Evolutionary conservation across 1,140 invertebrate genomes (phyloP), one percentile per base, ranked within the genome.

Genomic region (Pteromalus puparum): DNA sequence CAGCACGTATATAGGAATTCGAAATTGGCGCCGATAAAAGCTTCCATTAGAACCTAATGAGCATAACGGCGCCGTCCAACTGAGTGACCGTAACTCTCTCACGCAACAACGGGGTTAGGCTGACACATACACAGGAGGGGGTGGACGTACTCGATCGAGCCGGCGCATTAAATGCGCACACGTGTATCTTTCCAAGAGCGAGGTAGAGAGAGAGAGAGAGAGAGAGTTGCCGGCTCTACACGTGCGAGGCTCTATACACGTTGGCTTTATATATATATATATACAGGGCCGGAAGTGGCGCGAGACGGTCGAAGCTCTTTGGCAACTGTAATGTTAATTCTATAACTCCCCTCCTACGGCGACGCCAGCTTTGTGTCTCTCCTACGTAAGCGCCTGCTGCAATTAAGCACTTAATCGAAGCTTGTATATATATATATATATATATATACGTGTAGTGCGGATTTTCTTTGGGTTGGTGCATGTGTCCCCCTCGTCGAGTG

Each of bases 161-260:
- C 46, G 48, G 28, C 80, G 80, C 70, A 74, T 82, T 74, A 74
- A 74, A 82, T 74, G 15, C 28, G 46, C 46, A 73, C 70, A 82
- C 80, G 70, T 82, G 70, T 73, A 82, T 82, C 65, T 82, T 74
- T 82, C 21, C 12, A 53, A 15, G 30, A 34, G 30, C 30, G 0
- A 34, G 30, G 5, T 2, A 30, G 30, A 30, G 30, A 1, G 30
- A 30, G 30, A 30, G 30, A 30, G 30, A 30, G 38, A 38, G 38
- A 26, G 38, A 53, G 26, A 34, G 12, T 2, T 18, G 46, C 74
- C n/a, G 74, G 28, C 30, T 70, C 67, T 30, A 42, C 34, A 74
- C 28, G 72, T 74, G 72, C 30, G 72, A 18, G 72, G 24, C 53
- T 61, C 53, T 61, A 61, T n/a, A 61, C 30, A 34, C 21, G 48